Base-by-base conservation (phyloP, 64 coral and sea anemone genomes). In the Orbicella faveolata region DNA sequence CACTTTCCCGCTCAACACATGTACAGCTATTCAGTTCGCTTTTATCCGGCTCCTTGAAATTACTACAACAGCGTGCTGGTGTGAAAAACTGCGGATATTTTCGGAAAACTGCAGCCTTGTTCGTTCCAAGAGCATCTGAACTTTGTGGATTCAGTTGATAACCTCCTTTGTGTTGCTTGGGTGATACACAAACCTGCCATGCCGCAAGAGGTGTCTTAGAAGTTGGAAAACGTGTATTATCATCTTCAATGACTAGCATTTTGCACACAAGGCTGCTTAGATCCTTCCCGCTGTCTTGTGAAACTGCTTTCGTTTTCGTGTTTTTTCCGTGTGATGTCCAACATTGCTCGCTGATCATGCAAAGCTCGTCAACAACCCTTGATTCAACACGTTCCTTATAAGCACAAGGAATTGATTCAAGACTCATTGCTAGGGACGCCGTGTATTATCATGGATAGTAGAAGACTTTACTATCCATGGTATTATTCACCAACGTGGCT, bases 331-430 rank as follows among this genome's bases (percentile, higher is more conserved):
- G 35, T 13, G 80, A 76, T 30, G 36, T 16, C n/a, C 20, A 34
- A 12, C 51, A 73, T 44, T 18, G 55, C 68, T 91, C 89, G 75
- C 82, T 75, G 21, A 91, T 76, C 19, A 17, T 6, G 73, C 4
- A 55, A 18, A 91, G 80, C 4, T 91, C 74, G 63, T 91, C 89
- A 13, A 25, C 57, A 63, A 69, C 81, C 63, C 57, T 75, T 66
- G 19, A 7, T 77, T 91, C 89, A 18, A 84, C 37, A 57, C 72
- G 79, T 66, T 76, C 74, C 55, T 91, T 91, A 17, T 85, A 91
- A 48, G 65, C 41, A 85, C 89, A 91, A 18, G 80, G 72, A 85
- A 85, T 53, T 1, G 82, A 54, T 23, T 85, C 82, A 15, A n/a
- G 16, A 52, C 48, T 53, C 82, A 85, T 85, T 51, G 36, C 6